A percentile compares a stretch with the other conserved stretches of the same genome.
These are phyloP conservation scores for Labia minor DNA, from an alignment of 2,888 invertebrate genomes.

Conservation along the genomic window DNA sequence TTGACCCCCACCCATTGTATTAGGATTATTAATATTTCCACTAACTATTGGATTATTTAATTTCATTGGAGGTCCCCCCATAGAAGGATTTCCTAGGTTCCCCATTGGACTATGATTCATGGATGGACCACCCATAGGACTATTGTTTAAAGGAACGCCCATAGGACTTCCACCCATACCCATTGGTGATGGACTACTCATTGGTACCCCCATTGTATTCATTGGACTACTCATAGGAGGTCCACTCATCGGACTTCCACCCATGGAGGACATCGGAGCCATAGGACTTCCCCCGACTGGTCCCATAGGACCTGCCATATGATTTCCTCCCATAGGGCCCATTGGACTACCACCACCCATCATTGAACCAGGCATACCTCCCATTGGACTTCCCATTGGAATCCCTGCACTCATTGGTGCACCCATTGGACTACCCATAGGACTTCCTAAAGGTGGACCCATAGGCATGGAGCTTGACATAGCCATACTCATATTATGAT, in stretches of 20 bases:
- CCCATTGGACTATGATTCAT: slow-evolving; percentile 47
- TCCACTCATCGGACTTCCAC: slow-evolving; percentile 39
- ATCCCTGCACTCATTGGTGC: slow-evolving; percentile 41
- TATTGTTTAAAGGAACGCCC: slow-evolving; percentile 50
- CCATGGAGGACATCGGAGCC: slow-evolving; percentile 36
- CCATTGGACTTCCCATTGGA: slow-evolving; percentile 38
- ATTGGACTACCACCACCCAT: slow-evolving; percentile 37
- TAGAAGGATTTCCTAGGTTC: slow-evolving; percentile 38
- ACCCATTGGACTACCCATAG: slow-evolving; percentile 43
- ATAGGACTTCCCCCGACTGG: slow-evolving; percentile 33
- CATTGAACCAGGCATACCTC: slow-evolving; percentile 33
- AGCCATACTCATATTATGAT: slow-evolving; percentile 46
- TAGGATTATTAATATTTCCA: slow-evolving; percentile 21
- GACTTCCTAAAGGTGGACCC: slow-evolving; percentile 45
- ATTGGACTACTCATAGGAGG: slow-evolving; percentile 60
- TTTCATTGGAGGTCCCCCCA: slow-evolving; percentile 38
- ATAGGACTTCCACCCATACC: slow-evolving; percentile 52
- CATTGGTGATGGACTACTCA: slow-evolving; percentile 36
- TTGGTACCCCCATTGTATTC: slow-evolving; percentile 46
- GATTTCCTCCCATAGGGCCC: slow-evolving; percentile 30
- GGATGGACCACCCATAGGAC: slow-evolving; percentile 38
- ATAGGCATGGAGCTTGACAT: slow-evolving; percentile 46
- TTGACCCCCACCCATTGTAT: slow-evolving; percentile 28
- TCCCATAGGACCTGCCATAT: slow-evolving; percentile 33
- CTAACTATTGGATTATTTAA: slow-evolving; percentile 31